These are phyloP conservation scores for Intellagama lesueurii DNA, from an alignment of 2,797 vertebrate genomes.

Conservation along the genomic window DNA sequence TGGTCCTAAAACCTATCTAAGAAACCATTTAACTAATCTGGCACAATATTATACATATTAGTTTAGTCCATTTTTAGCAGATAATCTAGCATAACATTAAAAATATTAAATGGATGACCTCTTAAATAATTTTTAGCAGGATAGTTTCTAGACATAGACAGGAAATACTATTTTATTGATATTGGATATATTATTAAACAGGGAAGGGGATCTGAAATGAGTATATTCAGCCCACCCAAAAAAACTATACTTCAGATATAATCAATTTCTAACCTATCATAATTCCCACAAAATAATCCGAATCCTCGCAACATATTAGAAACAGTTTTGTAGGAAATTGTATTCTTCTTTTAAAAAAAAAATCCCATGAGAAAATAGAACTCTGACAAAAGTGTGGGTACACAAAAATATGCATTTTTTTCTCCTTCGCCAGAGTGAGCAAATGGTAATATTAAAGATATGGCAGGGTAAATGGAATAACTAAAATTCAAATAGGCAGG, in stretches of 20 bases:
- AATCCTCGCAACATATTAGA: not conserved
- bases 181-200: no score
- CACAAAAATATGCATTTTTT: not conserved
- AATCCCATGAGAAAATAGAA: not conserved
- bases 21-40: not conserved
- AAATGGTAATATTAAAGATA: not conserved
- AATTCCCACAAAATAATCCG: not conserved
- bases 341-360: not conserved
- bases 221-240: no score
- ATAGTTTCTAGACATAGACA: no score
- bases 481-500: not conserved
- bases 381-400: not conserved
- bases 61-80: not conserved
- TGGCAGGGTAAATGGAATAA: not conserved
- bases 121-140: no score
- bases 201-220: no score
- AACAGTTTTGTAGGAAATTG: not conserved
- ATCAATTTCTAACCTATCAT: not conserved
- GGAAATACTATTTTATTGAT: no score
- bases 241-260: no score
- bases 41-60: not conserved
- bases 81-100: not conserved
- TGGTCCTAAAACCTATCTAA: not conserved
- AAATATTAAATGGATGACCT: no score
- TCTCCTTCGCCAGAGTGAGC: not conserved